These are phyloP conservation scores for Melitaea athalia DNA, from an alignment of 2,888 invertebrate genomes.

Conservation along the genomic window DNA sequence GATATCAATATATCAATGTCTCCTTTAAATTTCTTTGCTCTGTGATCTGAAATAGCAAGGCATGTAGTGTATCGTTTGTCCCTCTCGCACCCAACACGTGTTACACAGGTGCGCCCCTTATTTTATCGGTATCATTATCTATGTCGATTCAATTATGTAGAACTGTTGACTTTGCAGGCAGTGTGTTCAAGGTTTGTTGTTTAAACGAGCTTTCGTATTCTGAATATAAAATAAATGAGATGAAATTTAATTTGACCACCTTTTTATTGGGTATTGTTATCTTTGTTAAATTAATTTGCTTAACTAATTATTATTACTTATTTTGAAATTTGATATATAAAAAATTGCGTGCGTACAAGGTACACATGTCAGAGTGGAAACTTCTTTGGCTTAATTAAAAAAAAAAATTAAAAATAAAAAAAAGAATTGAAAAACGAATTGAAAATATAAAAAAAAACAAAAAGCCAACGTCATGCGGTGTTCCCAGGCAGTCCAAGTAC, in stretches of 20 bases:
- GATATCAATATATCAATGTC: not conserved
- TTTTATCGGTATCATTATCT: slow-evolving; percentile 58
- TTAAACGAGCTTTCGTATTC: slow-evolving; percentile 18
- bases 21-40: not conserved
- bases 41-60: slow-evolving; percentile 50
- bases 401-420: no score
- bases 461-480: no score
- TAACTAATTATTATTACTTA: not conserved
- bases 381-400: no score
- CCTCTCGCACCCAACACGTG: slow-evolving; percentile 51
- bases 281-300: slow-evolving; percentile 7
- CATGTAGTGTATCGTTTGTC: slow-evolving; percentile 21
- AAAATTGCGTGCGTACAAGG: no score
- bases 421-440: no score
- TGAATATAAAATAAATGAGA: slow-evolving; percentile 22
- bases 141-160: slow-evolving; percentile 70
- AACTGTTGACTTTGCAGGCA: slow-evolving; percentile 66
- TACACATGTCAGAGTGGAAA: no score
- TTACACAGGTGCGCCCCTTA: slow-evolving; percentile 48
- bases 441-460: no score
- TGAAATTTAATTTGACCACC: slow-evolving; percentile 23
- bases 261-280: slow-evolving; percentile 2
- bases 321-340: no score
- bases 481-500: no score
- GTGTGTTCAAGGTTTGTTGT: slow-evolving; percentile 54